phyloP scores from a whole-genome alignment of 2,888 invertebrate species.

The Tetragnatha montana region DNA sequence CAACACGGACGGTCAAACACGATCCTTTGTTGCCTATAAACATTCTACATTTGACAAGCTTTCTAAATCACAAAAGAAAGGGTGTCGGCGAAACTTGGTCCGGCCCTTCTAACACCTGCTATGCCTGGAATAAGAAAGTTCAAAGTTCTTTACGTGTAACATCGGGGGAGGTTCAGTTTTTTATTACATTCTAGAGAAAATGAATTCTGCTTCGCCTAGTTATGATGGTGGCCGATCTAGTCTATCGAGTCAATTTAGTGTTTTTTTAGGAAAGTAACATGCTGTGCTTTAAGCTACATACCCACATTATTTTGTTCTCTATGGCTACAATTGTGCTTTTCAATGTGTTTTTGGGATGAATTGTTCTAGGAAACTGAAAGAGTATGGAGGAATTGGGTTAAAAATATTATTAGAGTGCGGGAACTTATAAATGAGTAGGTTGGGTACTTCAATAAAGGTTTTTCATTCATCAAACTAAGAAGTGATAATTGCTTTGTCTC shows the following conservation, averaged over 20 bases:
- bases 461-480: too few relatives aligned
- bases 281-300: not conserved
- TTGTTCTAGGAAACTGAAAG: too few relatives aligned
- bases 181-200: not conserved
- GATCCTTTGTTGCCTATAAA: slow-evolving; percentile 6
- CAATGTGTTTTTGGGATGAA: too few relatives aligned
- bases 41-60: not conserved
- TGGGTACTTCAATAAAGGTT: too few relatives aligned
- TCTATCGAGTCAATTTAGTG: not conserved
- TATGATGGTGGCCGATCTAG: not conserved
- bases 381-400: too few relatives aligned
- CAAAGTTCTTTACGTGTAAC: slow-evolving; percentile 4
- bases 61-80: not conserved
- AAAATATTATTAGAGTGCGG: too few relatives aligned
- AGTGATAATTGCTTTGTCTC: too few relatives aligned
- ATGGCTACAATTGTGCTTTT: too few relatives aligned
- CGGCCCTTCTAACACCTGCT: slow-evolving; percentile 1
- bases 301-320: not conserved
- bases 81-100: slow-evolving; percentile 2
- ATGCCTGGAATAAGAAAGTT: not conserved
- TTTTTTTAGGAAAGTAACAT: not conserved
- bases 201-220: slow-evolving; percentile 8
- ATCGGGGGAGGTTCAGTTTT: slow-evolving; percentile 3
- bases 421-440: too few relatives aligned
- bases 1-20: not conserved